Evolutionary conservation across 2,888 invertebrate species (phyloP), one percentile per base, ranked within the genome.

Genomic region (Oegoconia quadripuncta): DNA sequence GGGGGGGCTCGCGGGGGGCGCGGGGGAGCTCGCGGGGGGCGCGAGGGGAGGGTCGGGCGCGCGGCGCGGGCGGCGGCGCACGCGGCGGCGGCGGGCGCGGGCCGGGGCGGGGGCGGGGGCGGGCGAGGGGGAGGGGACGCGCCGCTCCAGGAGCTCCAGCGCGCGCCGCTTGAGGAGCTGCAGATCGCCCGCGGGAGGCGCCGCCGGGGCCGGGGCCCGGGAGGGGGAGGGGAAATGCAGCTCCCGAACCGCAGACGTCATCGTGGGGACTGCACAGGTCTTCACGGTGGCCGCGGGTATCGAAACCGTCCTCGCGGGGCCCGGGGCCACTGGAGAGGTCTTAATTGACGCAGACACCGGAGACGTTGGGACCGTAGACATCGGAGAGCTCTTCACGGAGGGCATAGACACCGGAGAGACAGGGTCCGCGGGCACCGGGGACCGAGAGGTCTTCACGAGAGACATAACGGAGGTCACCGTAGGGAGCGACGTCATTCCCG

Each of bases 141-240:
- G 35, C 40, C 34, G 44, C 16, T 47, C 55, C n/a, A 56, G 47
- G 44, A 58, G 28, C 5, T 29, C 30, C 1, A 60, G 52, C 12
- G 62, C 59, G 18, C 43, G 53, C 14, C 42, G 50, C 48, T 64
- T 67, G 26, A 49, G 38, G 25, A 46, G 50, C 3, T 34, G 29
- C 22, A 62, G 52, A 32, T 33, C 7, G 3, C 31, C 28, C 27
- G 13, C 23, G n/a, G n/a, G 34, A 11, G 37, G 16, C 8, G 37
- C 14, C 20, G 26, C 3, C 6, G 34, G 31, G 11, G 20, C 29
- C 28, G 33, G 40, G 37, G 22, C 3, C 39, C 14, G 33, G 22
- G 30, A 14, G 6, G 28, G 16, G 20, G 33, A 15, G 16, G 31
- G 26, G 16, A 28, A 23, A 6, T 28, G 36, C 26, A n/a, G n/a